Percentiles rank a stretch among this genome's conserved stretches.
Evolutionary conservation across 2,888 invertebrate species (phyloP).

Genomic region (Pristionchus exspectatus): DNA sequence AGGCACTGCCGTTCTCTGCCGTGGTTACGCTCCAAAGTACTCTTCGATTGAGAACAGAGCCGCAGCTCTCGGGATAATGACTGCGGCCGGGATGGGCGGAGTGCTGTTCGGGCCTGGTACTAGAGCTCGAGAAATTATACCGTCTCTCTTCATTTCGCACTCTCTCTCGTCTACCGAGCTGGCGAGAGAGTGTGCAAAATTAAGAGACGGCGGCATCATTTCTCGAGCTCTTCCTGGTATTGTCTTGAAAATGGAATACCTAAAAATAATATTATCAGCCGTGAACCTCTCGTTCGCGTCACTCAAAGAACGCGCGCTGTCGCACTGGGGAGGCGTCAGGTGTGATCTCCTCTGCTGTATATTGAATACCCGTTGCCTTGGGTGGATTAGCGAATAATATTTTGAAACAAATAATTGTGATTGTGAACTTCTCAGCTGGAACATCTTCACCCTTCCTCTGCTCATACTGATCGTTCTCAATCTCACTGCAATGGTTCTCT

Average conservation of each 20-base stretch:
- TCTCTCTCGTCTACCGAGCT: too few relatives aligned
- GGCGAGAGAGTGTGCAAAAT: too few relatives aligned
- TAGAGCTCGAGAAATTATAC: too few relatives aligned
- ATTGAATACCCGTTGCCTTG: neutral
- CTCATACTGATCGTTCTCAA: neutral
- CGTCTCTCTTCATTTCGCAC: too few relatives aligned
- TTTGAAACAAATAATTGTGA: neutral
- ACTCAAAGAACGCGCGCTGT: neutral
- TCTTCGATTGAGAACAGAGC: neutral
- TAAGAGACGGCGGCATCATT: too few relatives aligned
- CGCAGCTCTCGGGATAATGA: neutral
- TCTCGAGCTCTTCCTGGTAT: too few relatives aligned
- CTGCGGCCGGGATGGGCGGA: neutral
- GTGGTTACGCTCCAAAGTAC: neutral
- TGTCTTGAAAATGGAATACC: neutral
- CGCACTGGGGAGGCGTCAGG: neutral
- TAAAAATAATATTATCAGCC: neutral
- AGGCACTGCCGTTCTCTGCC: neutral
- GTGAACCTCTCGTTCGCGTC: neutral
- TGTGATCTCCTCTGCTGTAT: too few relatives aligned
- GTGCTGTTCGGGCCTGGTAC: neutral
- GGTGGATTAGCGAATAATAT: neutral
- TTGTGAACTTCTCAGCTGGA: neutral
- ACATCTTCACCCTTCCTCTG: neutral
- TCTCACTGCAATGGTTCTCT: neutral